These are phyloP conservation scores for Centruroides vittatus DNA, from an alignment of 1,140 invertebrate genomes.

Conservation along the genomic window DNA sequence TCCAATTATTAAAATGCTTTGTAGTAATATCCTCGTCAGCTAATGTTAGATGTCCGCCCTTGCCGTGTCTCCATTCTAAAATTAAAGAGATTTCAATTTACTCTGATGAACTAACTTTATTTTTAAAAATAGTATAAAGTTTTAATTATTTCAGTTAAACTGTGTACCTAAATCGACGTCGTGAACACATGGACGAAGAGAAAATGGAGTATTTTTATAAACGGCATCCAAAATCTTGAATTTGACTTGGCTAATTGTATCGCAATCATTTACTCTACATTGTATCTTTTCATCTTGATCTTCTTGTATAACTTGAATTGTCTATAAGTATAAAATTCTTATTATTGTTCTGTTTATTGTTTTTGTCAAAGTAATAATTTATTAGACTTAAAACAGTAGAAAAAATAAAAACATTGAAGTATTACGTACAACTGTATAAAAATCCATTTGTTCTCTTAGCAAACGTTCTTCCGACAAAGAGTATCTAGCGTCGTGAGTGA, in stretches of 20 bases:
- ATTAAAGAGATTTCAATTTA: conserved; percentile 6
- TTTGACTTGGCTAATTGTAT: conserved; percentile 97
- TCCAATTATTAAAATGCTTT: conserved; percentile 71
- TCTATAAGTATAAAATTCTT: conserved; percentile 1
- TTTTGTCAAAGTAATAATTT: not conserved
- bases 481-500: conserved; percentile 92
- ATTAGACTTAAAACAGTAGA: no score
- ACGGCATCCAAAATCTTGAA: conserved; percentile 92
- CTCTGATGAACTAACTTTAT: no score
- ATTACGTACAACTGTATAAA: conserved; percentile 53
- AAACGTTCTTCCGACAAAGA: conserved; percentile 91
- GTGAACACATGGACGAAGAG: conserved; percentile 69
- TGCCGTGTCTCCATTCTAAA: conserved; percentile 39
- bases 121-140: not conserved
- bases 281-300: conserved; percentile 88
- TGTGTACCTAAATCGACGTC: conserved; percentile 65
- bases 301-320: conserved; percentile 50
- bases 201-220: conserved; percentile 92
- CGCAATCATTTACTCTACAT: conserved; percentile 93
- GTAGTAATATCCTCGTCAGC: conserved; percentile 88
- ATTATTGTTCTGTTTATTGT: no score
- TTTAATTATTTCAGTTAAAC: not conserved
- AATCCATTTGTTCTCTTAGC: conserved; percentile 87
- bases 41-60: conserved; percentile 59
- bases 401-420: not conserved